Evolutionary conservation across 2,888 invertebrate genomes (phyloP).

Genomic region (Salticus scenicus): DNA sequence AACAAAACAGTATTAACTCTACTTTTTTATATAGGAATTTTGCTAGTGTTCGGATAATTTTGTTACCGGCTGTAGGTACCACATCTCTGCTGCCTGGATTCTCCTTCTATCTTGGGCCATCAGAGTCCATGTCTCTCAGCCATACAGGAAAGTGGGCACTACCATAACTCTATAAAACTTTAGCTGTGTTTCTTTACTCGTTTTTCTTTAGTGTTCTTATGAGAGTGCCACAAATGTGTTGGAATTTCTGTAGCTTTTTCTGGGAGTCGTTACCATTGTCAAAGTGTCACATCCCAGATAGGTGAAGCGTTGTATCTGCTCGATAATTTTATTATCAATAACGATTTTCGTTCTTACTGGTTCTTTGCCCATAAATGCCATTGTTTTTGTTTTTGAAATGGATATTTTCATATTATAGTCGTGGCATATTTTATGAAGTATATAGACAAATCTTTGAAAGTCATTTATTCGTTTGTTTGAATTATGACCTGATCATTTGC

Average conservation of each 20-base stretch:
- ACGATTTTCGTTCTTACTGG: background rate
- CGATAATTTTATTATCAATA: background rate
- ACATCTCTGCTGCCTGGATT: background rate
- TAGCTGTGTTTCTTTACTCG: background rate
- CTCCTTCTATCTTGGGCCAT: background rate
- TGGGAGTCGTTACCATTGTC: background rate
- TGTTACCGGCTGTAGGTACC: too few species aligned
- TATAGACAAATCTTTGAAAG: background rate
- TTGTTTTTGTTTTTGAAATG: too few species aligned
- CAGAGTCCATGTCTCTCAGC: background rate
- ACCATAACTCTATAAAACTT: background rate
- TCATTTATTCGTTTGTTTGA: background rate
- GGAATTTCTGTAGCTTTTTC: background rate
- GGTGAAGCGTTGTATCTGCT: conserved; percentile 1
- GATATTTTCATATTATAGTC: background rate
- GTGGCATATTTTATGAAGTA: background rate
- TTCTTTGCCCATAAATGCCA: too few species aligned
- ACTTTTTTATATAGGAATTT: too few species aligned
- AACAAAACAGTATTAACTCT: too few species aligned
- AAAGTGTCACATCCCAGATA: background rate
- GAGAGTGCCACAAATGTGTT: background rate
- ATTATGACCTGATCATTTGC: background rate
- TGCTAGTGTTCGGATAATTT: too few species aligned
- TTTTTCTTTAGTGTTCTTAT: background rate
- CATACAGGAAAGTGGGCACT: too few species aligned